These are phyloP conservation scores for Lateolabrax maculatus DNA, from an alignment of 2,797 vertebrate species.

Conservation along the genomic window DNA sequence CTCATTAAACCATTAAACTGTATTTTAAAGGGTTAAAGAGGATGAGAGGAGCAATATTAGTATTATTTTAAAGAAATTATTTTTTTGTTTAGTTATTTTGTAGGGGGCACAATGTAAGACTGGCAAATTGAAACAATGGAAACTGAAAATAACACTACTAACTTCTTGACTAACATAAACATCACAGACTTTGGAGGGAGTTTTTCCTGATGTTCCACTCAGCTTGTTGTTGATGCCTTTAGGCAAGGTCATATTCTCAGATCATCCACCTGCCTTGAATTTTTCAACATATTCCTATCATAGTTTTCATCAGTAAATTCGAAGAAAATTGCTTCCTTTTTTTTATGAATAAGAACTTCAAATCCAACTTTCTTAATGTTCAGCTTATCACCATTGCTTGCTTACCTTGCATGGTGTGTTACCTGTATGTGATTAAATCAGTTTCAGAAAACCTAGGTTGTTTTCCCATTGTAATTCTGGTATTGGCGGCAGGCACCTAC, in stretches of 20 bases:
- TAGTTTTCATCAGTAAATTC: constrained; percentile 1
- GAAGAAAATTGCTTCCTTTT: constrained; percentile 11
- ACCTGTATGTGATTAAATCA: not conserved
- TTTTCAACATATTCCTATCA: not conserved
- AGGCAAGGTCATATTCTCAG: constrained; percentile 21
- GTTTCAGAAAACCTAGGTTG: not conserved
- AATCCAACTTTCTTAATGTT: not conserved
- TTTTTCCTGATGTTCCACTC: not conserved
- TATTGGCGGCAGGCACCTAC: not conserved
- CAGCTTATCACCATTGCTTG: not conserved
- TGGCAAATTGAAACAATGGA: not conserved
- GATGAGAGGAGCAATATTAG: not conserved
- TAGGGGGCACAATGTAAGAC: not conserved
- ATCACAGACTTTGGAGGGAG: not conserved
- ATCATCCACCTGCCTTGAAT: constrained; percentile 2
- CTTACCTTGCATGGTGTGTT: not conserved
- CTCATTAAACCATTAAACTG: constrained; percentile 12
- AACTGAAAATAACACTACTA: not conserved
- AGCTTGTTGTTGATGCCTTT: constrained; percentile 19
- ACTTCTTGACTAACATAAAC: not conserved
- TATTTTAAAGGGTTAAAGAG: not conserved
- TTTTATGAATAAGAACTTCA: not conserved
- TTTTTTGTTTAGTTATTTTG: not conserved
- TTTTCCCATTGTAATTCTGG: not conserved
- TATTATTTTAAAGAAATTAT: not conserved